Evolutionary conservation across 2,113 vertebrate species (phyloP).

Genomic region (Semicossyphus pulcher): DNA sequence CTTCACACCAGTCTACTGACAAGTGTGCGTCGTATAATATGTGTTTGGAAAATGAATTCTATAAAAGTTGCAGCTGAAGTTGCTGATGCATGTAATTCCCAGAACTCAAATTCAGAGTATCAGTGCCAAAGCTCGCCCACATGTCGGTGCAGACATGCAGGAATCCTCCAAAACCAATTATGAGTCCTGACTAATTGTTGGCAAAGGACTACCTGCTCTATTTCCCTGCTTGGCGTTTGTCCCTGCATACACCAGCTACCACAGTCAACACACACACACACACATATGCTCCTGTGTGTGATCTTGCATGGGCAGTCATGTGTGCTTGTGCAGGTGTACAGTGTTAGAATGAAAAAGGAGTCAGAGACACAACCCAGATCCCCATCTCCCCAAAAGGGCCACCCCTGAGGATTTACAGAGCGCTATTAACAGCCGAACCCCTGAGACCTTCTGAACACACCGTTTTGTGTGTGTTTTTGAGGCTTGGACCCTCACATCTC

Average conservation of each 20-base stretch:
- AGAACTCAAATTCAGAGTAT: conserved; percentile 5
- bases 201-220: background rate
- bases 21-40: conserved; percentile 13
- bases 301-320: conserved; percentile 6
- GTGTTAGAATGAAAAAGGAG: conserved; percentile 44
- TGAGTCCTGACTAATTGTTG: conserved; percentile 23
- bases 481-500: conserved; percentile 24
- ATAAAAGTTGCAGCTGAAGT: conserved; percentile 33
- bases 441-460: conserved; percentile 55
- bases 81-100: conserved; percentile 31
- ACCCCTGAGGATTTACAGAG: conserved; percentile 58
- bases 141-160: conserved; percentile 15
- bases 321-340: conserved; percentile 60
- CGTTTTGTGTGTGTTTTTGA: conserved; percentile 37
- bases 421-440: conserved; percentile 52
- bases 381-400: conserved; percentile 48
- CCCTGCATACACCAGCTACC: conserved; percentile 11
- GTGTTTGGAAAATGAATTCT: conserved; percentile 19
- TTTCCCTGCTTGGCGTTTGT: conserved; percentile 25
- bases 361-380: conserved; percentile 61
- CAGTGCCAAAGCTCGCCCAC: conserved; percentile 22
- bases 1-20: conserved; percentile 25
- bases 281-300: conserved; percentile 1
- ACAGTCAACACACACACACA: background rate
- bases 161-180: conserved; percentile 13